Evolutionary conservation across 2,113 vertebrate species (phyloP).

Genomic region (Raja brachyura): DNA sequence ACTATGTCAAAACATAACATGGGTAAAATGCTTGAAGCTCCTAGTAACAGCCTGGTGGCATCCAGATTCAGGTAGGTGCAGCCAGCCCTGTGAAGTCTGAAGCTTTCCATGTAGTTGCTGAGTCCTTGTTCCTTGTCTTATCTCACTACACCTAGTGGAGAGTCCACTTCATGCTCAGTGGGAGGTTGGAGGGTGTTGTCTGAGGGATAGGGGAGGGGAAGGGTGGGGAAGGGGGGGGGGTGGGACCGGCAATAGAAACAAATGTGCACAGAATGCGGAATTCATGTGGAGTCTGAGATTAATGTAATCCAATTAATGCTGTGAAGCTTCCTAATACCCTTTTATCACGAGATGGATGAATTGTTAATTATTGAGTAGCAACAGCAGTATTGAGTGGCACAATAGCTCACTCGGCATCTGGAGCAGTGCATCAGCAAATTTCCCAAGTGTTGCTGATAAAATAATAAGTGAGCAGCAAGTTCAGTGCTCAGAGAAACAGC

Average conservation of each 20-base stretch:
- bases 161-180: too few relatives aligned
- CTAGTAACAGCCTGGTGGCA: too few relatives aligned
- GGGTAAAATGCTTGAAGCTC: too few relatives aligned
- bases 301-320: not conserved
- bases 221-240: too few relatives aligned
- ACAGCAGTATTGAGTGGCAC: not conserved
- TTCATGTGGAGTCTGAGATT: not conserved
- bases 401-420: not conserved
- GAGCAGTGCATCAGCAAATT: constrained; percentile 1
- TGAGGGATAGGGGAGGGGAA: too few relatives aligned
- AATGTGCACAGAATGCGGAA: not conserved
- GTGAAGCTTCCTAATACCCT: not conserved
- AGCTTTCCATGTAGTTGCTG: not conserved
- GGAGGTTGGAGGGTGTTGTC: too few relatives aligned
- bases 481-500: not conserved
- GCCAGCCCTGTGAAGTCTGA: not conserved
- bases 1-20: too few relatives aligned
- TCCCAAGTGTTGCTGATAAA: not conserved
- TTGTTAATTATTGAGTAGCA: constrained; percentile 22
- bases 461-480: not conserved
- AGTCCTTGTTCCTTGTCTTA: not conserved
- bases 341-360: constrained; percentile 3
- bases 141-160: not conserved
- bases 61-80: too few relatives aligned
- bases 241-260: too few relatives aligned